Conservation (phyloP, 1,140 invertebrate genomes). For the Drosophila sechellia region DNA sequence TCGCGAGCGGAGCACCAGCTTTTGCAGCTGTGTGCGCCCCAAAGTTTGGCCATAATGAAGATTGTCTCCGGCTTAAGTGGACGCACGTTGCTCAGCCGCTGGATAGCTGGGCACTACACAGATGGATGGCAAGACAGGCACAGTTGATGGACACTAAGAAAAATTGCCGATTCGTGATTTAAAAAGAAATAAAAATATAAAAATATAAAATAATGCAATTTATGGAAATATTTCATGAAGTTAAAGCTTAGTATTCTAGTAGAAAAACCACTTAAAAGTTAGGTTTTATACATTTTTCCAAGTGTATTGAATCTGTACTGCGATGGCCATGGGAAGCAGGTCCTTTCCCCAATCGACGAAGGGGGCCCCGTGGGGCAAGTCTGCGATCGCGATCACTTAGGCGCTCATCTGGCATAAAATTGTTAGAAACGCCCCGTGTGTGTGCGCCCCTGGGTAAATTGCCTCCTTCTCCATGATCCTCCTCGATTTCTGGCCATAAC, state of each 20-base stretch:
- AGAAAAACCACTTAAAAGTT: too few species aligned
- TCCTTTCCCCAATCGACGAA: constrained; percentile 13
- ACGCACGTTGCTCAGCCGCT: constrained; percentile 65
- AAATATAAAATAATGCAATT: too few species aligned
- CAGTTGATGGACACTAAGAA: constrained; percentile 10
- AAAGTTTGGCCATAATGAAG: constrained; percentile 79
- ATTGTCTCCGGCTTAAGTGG: constrained; percentile 81
- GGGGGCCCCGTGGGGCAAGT: constrained; percentile 45
- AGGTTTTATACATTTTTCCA: background rate
- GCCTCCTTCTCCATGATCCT: constrained; percentile 3
- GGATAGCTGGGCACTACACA: constrained; percentile 5
- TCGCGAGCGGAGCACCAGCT: constrained; percentile 36
- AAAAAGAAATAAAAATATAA: background rate
- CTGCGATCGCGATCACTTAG: constrained; percentile 76
- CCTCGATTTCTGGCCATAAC: constrained; percentile 54
- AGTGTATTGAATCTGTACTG: constrained; percentile 12
- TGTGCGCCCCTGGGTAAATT: constrained; percentile 53
- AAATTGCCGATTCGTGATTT: background rate
- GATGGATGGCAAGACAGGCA: constrained; percentile 15
- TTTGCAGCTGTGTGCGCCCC: constrained; percentile 66
- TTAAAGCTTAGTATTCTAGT: background rate
- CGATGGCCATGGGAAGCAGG: constrained; percentile 21
- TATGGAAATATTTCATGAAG: background rate
- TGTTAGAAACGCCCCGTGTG: constrained; percentile 84
- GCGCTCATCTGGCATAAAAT: constrained; percentile 83